These are phyloP conservation scores for Sus cebifrons DNA, from an alignment of 2,797 vertebrate species.

Conservation along the genomic window DNA sequence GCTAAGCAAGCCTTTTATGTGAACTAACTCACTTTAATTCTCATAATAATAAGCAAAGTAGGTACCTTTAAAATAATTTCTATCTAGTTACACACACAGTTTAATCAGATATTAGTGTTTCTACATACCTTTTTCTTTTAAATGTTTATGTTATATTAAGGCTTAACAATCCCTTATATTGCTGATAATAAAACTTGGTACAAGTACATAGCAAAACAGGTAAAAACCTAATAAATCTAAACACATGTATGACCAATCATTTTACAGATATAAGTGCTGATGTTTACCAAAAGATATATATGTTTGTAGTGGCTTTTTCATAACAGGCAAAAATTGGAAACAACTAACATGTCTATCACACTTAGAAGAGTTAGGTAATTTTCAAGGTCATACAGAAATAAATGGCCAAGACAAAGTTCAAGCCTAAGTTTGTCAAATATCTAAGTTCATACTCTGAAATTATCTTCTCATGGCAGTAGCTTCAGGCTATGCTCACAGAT, in stretches of 20 bases:
- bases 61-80: not conserved
- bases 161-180: slow-evolving; percentile 36
- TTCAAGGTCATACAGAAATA: not conserved
- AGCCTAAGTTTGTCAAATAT: not conserved
- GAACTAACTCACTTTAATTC: not conserved
- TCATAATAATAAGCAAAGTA: slow-evolving; percentile 13
- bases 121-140: not conserved
- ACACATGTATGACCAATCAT: not conserved
- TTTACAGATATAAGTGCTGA: slow-evolving; percentile 28
- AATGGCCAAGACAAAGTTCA: not conserved
- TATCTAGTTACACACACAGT: not conserved
- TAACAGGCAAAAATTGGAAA: slow-evolving; percentile 33
- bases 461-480: not conserved
- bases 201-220: slow-evolving; percentile 18
- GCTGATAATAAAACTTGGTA: slow-evolving; percentile 14
- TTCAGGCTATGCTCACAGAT: not conserved
- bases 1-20: not conserved
- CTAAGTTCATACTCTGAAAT: slow-evolving; percentile 15
- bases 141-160: slow-evolving; percentile 22
- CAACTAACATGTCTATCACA: not conserved
- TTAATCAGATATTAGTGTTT: not conserved
- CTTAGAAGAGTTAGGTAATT: not conserved
- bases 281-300: not conserved
- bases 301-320: slow-evolving; percentile 23
- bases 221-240: slow-evolving; percentile 48